These are phyloP conservation scores for Antedon bifida DNA, from an alignment of 35 echinoderm and acorn worm species.

Conservation along the genomic window DNA sequence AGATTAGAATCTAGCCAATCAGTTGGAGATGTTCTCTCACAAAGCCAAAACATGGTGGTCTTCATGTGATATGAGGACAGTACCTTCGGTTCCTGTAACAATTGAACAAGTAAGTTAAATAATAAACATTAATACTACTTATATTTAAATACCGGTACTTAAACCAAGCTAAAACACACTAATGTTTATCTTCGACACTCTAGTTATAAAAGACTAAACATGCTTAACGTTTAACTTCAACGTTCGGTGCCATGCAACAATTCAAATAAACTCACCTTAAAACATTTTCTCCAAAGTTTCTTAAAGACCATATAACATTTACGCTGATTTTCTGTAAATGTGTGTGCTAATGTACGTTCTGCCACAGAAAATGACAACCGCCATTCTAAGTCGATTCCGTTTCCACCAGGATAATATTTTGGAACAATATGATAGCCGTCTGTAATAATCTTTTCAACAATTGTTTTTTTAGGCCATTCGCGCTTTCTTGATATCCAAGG, in stretches of 20 bases:
- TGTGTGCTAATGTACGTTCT: neutral
- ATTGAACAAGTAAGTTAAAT: neutral
- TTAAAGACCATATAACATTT: neutral
- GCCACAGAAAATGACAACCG: neutral
- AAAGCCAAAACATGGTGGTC: conserved; percentile 7
- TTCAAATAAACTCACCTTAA: neutral
- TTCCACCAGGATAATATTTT: neutral
- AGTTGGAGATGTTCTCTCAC: neutral
- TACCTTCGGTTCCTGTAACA: neutral
- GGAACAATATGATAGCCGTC: conserved; percentile 1
- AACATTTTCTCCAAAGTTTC: neutral
- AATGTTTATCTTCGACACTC: no score
- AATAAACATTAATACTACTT: no score
- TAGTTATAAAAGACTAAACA: no score
- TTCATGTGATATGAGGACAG: neutral
- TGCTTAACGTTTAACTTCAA: no score
- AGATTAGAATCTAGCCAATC: neutral
- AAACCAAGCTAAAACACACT: no score
- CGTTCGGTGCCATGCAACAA: no score
- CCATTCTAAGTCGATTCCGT: neutral
- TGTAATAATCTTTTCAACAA: neutral
- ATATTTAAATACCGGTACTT: no score
- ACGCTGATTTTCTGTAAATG: neutral
- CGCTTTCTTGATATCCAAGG: neutral
- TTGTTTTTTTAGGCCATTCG: neutral